A percentile compares a stretch with the other conserved stretches of the same genome.
These are phyloP conservation scores for Rhea americana DNA, from an alignment of 2,113 vertebrate species.

Conservation along the genomic window DNA sequence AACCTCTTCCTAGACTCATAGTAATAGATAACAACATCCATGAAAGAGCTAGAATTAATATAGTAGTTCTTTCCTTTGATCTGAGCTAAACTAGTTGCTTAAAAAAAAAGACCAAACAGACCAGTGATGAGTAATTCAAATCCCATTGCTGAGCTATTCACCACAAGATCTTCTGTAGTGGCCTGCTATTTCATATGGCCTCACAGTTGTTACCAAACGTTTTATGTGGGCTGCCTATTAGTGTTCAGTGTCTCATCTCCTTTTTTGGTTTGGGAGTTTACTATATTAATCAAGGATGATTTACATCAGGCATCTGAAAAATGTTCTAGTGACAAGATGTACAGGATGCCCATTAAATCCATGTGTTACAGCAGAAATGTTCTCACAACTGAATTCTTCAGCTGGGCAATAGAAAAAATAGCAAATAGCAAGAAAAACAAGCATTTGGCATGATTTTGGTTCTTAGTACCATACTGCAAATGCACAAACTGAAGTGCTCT, in stretches of 20 bases:
- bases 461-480: constrained; percentile 33
- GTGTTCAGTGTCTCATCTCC: constrained; percentile 49
- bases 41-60: neutral
- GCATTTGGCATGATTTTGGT: constrained; percentile 17
- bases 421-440: constrained; percentile 1
- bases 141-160: neutral
- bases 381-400: constrained; percentile 8
- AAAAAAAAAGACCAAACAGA: neutral
- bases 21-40: neutral
- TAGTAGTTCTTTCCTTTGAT: neutral
- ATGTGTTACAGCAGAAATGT: constrained; percentile 16
- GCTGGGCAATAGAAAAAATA: constrained; percentile 31
- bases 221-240: constrained; percentile 9
- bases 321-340: constrained; percentile 18
- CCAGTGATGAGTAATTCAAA: constrained; percentile 29
- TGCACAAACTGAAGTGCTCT: neutral
- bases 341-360: constrained; percentile 7
- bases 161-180: neutral
- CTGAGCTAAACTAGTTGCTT: neutral
- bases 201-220: neutral
- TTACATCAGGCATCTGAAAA: constrained; percentile 31
- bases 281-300: constrained; percentile 38
- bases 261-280: constrained; percentile 56
- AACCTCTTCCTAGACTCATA: neutral
- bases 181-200: neutral